phyloP scores from a whole-genome alignment of 2,113 vertebrate species.

The Eudyptes chrysolophus region DNA sequence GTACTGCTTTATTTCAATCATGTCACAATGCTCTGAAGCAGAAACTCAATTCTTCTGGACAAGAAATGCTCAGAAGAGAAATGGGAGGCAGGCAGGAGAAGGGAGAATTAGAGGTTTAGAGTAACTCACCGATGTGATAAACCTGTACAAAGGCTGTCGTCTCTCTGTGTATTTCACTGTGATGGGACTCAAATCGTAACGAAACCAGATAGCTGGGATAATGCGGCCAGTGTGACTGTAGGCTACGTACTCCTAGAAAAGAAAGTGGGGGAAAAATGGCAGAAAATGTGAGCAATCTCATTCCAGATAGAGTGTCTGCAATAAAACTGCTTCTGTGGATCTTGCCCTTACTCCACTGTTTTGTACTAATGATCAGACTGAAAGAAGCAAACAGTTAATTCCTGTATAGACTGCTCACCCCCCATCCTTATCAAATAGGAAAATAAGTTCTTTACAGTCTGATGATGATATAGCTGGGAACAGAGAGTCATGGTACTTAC shows the following conservation, averaged over 20 bases:
- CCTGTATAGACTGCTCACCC: background rate
- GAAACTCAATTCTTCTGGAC: background rate
- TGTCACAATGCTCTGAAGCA: background rate
- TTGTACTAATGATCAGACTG: background rate
- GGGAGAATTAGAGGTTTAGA: background rate
- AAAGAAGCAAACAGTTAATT: background rate
- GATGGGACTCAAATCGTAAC: constrained; percentile 98
- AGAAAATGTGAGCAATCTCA: background rate
- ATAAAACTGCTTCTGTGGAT: background rate
- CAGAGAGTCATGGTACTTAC: background rate
- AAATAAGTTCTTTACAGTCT: background rate
- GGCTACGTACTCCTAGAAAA: constrained; percentile 90
- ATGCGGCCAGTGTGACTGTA: constrained; percentile 98
- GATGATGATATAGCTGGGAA: background rate
- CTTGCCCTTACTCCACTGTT: background rate
- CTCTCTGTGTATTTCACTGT: constrained; percentile 98
- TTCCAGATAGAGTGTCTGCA: background rate
- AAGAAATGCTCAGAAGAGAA: background rate
- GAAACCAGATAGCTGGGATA: constrained; percentile 98
- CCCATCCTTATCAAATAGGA: background rate
- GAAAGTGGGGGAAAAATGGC: background rate
- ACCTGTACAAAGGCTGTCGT: constrained; percentile 94
- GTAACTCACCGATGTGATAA: constrained; percentile 94
- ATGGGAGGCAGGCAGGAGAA: background rate
- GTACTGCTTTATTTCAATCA: background rate